Evolutionary conservation across 2,888 invertebrate genomes (phyloP).

Genomic region (Ametastegia equiseti): DNA sequence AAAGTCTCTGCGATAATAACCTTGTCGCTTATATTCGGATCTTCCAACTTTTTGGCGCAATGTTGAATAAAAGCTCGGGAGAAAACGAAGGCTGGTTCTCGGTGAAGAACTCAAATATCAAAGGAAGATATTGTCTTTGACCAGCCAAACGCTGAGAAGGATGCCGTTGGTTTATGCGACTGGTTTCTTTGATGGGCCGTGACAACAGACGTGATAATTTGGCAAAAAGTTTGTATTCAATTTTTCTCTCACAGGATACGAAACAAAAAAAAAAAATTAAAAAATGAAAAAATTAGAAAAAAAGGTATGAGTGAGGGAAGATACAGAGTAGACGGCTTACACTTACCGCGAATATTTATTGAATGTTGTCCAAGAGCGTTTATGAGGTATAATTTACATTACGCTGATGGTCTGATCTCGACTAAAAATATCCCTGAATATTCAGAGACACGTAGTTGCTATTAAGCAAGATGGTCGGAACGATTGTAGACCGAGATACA

Average conservation of each 20-base stretch:
- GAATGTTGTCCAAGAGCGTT: constrained; percentile 49
- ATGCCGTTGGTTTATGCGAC: not conserved
- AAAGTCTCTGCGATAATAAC: not conserved
- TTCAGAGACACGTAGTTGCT: constrained; percentile 72
- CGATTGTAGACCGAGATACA: constrained; percentile 65
- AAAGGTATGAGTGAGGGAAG: too few species aligned
- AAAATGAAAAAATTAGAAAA: too few species aligned
- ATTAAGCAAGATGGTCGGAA: constrained; percentile 66
- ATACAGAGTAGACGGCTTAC: too few species aligned
- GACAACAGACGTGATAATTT: constrained; percentile 25
- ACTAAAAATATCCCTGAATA: constrained; percentile 59
- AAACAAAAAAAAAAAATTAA: not conserved
- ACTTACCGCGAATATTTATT: not conserved
- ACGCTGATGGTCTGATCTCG: constrained; percentile 40
- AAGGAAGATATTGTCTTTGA: constrained; percentile 1
- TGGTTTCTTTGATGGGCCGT: not conserved
- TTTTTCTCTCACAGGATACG: not conserved
- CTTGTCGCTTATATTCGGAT: not conserved
- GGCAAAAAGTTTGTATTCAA: not conserved
- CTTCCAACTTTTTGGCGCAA: not conserved
- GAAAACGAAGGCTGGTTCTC: not conserved
- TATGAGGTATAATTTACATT: constrained; percentile 49
- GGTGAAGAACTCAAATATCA: not conserved
- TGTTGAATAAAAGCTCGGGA: too few species aligned
- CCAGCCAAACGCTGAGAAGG: not conserved